Evolutionary conservation across 2,888 invertebrate species (phyloP), one percentile per base, ranked within the genome.

Genomic region (Tryphoninae sp.): DNA sequence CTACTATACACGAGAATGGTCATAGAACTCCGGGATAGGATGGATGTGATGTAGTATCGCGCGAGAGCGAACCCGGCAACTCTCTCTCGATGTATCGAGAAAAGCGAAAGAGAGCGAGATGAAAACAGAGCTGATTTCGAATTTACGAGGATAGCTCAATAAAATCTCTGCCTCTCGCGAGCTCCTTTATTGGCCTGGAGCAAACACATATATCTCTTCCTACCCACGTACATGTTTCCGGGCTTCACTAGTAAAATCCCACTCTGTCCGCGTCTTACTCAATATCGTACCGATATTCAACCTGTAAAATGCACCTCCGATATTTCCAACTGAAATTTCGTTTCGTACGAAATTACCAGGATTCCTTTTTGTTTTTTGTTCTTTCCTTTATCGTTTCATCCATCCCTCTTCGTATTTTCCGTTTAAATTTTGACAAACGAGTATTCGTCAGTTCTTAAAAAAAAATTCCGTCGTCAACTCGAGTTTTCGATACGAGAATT

Each of bases 91-190:
- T 59, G 72, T 80, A 82, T 78, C 53, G 80, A 72, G 75, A 72
- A 74, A 83, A 78, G 62, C 65, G 59, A 68, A 55, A 58, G 77
- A 68, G 74, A 58, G 77, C 65, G 74, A 82, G 76, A 81, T 65
- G 53, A 77, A 62, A 55, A 62, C 71, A 26, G 62, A 51, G 79
- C 80, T 83, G 77, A 69, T 69, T 84, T 79, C 81, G 83, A 86
- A 87, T 88, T 87, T 88, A 88, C 86, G 88, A 87, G 86, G 83
- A 83, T 84, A 75, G 83, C 80, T 83, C 81, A 81, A 85, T 86
- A 87, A 86, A 84, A 86, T 84, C 84, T 78, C 83, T 71, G 78
- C 74, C 71, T 64, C 80, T 78, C 71, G 78, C 71, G 78, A 84
- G 80, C 83, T 85, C 84, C 83, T 84, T 86, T 86, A 86, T 86